phyloP scores from a whole-genome alignment of 2,888 invertebrate genomes.

The Pimpla rufipes region DNA sequence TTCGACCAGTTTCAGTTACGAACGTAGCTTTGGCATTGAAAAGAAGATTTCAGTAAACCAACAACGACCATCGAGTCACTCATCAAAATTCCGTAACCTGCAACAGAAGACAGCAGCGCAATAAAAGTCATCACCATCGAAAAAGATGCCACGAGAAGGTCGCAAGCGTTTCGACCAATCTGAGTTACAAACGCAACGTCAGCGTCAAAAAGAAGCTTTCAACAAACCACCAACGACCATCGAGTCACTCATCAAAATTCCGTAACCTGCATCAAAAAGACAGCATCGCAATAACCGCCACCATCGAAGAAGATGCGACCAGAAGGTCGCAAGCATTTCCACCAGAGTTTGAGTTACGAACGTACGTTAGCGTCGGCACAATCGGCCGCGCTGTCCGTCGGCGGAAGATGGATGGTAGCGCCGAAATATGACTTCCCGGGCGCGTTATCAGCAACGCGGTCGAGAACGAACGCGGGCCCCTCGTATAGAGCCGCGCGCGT shows the following conservation, averaged over 20 bases:
- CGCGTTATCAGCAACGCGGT: slow-evolving; percentile 62
- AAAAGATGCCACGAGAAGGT: slow-evolving; percentile 9
- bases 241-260: slow-evolving; percentile 29
- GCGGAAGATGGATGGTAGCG: slow-evolving; percentile 76
- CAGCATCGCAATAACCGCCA: not conserved
- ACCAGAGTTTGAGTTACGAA: slow-evolving; percentile 72
- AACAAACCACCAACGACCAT: no score
- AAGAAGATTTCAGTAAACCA: no score
- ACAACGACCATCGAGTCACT: slow-evolving; percentile 14
- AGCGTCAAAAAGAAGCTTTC: no score
- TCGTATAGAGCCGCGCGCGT: slow-evolving; percentile 51
- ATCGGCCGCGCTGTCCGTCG: slow-evolving; percentile 74
- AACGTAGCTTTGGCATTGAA: no score
- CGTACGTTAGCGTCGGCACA: slow-evolving; percentile 76
- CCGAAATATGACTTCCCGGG: slow-evolving; percentile 80
- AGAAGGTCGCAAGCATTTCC: slow-evolving; percentile 51
- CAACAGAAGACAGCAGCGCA: not conserved
- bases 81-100: slow-evolving; percentile 25
- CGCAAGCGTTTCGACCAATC: not conserved
- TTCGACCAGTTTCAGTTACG: no score
- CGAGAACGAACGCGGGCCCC: slow-evolving; percentile 23
- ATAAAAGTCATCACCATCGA: not conserved
- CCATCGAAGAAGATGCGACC: slow-evolving; percentile 19
- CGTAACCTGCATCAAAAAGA: not conserved
- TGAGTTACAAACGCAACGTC: no score